phyloP scores from a whole-genome alignment of 2,888 invertebrate genomes.

The Archips xylosteana region DNA sequence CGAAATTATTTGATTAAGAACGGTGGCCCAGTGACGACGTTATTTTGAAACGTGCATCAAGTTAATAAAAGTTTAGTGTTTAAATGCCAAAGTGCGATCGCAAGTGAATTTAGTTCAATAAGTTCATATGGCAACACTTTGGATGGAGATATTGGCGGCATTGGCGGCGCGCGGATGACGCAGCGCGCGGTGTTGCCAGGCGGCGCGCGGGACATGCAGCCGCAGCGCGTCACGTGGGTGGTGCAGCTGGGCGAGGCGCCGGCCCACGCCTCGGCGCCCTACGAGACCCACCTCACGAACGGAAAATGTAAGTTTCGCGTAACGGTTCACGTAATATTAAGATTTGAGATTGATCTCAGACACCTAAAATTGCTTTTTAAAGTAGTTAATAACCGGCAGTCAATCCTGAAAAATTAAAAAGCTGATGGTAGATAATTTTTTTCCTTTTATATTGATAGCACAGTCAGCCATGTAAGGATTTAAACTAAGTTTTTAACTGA shows the following conservation, averaged over 20 bases:
- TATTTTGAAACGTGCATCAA: background rate
- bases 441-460: too few relatives aligned
- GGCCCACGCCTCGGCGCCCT: constrained; percentile 67
- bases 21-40: constrained; percentile 2
- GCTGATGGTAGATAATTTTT: too few relatives aligned
- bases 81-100: constrained; percentile 18
- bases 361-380: too few relatives aligned
- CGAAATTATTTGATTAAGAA: background rate
- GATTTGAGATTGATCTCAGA: background rate
- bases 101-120: constrained; percentile 6
- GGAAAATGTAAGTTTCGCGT: constrained; percentile 80
- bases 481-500: too few relatives aligned
- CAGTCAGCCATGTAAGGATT: too few relatives aligned
- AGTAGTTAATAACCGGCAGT: too few relatives aligned
- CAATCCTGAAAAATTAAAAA: too few relatives aligned
- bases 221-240: constrained; percentile 77
- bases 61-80: constrained; percentile 13
- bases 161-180: constrained; percentile 26
- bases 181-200: constrained; percentile 36
- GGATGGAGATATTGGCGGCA: background rate
- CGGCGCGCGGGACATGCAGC: constrained; percentile 25
- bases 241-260: constrained; percentile 80
- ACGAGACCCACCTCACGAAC: constrained; percentile 80
- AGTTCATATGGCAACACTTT: constrained; percentile 26
- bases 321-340: background rate